Base-by-base conservation (phyloP, 2,797 vertebrate genomes). In the Hafferia zeledoni region DNA sequence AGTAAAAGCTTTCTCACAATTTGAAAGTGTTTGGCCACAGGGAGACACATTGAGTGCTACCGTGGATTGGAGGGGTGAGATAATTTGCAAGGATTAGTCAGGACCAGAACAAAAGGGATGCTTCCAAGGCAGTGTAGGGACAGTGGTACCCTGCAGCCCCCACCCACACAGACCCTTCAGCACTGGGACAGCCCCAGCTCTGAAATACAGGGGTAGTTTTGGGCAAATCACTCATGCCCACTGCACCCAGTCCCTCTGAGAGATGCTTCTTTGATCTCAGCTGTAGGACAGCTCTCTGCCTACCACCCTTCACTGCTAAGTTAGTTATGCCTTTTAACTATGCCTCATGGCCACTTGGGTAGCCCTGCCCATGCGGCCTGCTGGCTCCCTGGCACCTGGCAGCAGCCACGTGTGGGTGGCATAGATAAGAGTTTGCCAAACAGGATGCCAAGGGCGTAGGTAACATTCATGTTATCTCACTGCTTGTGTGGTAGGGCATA, bases 91-190 rank as follows among this genome's bases (percentile, higher is more conserved):
- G 39, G 39, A 82, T 44, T 43, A 59, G 47, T 20, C 2, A 6
- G 47, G 33, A 20, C 22, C 47, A 83, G 49, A 64, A 70, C n/a
- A 39, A 76, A 2, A 0, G 25, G 4, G 18, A 39, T 24, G 25
- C 31, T 57, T 71, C 50, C 17, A 53, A 44, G 56, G 37, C 4
- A 44, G 16, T 7, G 8, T 52, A 47, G 3, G 37, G 25, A 19
- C 49, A 3, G 0, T 19, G 17, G 27, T 17, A 56, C 9, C 30
- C 39, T 1, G 1, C 7, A 9, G 0, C 8, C 19, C 6, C 2
- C 17, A n/a, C 39, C 25, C 28, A 13, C 33, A 74, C 39, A 28
- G 30, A 65, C 20, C 39, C 6, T 3, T 4, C 1, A 7, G 27
- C 2, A 1, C 28, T 19, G n/a, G 13, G n/a, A 30, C 55, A 92